These are phyloP conservation scores for Ridgeia piscesae DNA, from an alignment of 1,140 invertebrate genomes.

Conservation along the genomic window DNA sequence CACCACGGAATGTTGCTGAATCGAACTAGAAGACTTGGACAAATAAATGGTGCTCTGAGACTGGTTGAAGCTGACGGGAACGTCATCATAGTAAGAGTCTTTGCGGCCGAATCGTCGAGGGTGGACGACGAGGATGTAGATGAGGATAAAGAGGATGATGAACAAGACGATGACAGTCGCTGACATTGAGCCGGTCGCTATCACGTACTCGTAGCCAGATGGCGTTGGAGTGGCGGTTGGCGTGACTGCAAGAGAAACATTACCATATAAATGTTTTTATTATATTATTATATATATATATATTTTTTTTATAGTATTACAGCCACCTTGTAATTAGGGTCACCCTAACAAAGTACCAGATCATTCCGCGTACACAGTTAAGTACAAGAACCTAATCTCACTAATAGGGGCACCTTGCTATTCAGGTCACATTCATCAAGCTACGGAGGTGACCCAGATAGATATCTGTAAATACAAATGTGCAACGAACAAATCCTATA, in stretches of 20 bases:
- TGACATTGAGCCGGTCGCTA: constrained; percentile 28
- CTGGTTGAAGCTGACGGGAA: neutral
- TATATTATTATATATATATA: neutral
- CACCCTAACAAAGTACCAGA: neutral
- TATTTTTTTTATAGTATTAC: too few relatives aligned
- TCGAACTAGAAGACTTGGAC: neutral
- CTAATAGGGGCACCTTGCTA: too few relatives aligned
- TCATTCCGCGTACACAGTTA: too few relatives aligned
- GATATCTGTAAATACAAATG: too few relatives aligned
- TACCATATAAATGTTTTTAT: too few relatives aligned
- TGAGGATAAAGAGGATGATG: neutral
- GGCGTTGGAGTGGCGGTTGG: constrained; percentile 30
- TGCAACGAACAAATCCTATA: too few relatives aligned
- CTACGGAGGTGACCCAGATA: too few relatives aligned
- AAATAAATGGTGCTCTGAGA: neutral
- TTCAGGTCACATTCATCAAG: too few relatives aligned
- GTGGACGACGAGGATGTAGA: neutral
- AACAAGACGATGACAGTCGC: constrained; percentile 26
- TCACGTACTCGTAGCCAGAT: constrained; percentile 29
- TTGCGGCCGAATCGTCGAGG: neutral
- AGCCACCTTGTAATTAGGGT: too few relatives aligned
- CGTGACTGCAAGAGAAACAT: constrained; percentile 21
- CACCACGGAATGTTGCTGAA: neutral
- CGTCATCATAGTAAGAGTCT: neutral
- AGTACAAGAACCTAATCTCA: neutral